Evolutionary conservation across 2,113 vertebrate species (phyloP).

Genomic region (Enhydra lutris): DNA sequence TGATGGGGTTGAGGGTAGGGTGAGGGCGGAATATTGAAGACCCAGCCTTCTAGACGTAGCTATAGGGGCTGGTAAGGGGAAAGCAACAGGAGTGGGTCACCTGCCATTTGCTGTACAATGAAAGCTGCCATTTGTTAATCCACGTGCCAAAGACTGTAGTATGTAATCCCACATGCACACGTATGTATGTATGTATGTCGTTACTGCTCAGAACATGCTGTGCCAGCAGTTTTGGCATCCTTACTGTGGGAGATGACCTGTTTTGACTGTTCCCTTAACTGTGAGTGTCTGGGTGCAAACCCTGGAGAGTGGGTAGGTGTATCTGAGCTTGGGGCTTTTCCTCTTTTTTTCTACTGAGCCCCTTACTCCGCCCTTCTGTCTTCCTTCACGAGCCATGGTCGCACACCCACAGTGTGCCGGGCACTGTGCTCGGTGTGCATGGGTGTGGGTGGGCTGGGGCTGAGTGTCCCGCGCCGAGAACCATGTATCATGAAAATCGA

Average conservation of each 20-base stretch:
- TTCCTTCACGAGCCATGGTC: not conserved
- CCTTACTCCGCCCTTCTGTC: not conserved
- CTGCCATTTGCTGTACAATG: not conserved
- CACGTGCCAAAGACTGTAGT: not conserved
- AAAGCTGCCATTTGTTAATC: not conserved
- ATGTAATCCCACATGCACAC: fast-evolving
- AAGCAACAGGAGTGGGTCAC: not conserved
- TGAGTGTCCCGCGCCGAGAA: not conserved
- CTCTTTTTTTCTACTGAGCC: not conserved
- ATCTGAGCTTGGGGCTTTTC: not conserved
- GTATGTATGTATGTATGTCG: not conserved
- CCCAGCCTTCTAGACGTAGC: not conserved
- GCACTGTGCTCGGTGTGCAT: not conserved
- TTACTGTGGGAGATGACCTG: not conserved
- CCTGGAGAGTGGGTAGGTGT: not conserved
- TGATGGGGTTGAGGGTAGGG: not conserved
- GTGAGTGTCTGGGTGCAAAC: fast-evolving
- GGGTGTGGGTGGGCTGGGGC: not conserved
- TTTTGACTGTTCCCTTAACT: not conserved
- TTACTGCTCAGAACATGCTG: not conserved
- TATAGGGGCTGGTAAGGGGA: not conserved
- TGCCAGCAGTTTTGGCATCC: not conserved
- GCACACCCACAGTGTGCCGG: fast-evolving
- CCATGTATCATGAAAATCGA: not conserved
- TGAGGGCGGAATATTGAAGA: not conserved